Conservation (phyloP, 2,113 vertebrate species). For the Ovibos moschatus region DNA sequence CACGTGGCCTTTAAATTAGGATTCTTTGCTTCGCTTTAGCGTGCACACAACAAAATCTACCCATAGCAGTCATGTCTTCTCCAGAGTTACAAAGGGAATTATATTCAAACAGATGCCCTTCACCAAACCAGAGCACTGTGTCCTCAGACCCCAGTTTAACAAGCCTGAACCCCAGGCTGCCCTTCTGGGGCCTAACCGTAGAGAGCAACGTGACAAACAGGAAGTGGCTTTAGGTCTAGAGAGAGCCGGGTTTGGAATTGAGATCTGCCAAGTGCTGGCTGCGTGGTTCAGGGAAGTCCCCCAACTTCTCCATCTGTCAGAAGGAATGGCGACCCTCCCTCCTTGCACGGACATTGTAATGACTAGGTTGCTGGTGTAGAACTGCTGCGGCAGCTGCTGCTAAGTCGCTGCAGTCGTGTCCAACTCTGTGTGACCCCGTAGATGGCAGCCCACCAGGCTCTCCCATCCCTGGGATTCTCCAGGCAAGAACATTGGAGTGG, state of each 20-base stretch:
- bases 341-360: background rate
- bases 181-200: background rate
- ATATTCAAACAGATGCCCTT: background rate
- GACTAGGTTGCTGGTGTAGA: background rate
- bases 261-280: rapidly evolving
- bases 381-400: too few species aligned
- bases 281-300: too few species aligned
- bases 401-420: too few species aligned
- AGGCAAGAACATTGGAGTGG: too few species aligned
- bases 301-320: too few species aligned
- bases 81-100: background rate
- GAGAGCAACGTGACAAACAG: background rate
- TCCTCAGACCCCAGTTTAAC: background rate
- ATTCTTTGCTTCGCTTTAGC: background rate
- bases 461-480: too few species aligned
- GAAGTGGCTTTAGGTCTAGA: background rate
- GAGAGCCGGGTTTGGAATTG: background rate
- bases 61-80: background rate
- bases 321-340: background rate
- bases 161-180: background rate
- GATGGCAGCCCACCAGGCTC: too few species aligned
- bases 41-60: background rate
- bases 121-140: background rate
- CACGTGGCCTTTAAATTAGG: background rate
- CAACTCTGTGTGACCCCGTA: too few species aligned